Base-by-base conservation (phyloP, 2,797 vertebrate species). In the Hypotaenidia philippensis region DNA sequence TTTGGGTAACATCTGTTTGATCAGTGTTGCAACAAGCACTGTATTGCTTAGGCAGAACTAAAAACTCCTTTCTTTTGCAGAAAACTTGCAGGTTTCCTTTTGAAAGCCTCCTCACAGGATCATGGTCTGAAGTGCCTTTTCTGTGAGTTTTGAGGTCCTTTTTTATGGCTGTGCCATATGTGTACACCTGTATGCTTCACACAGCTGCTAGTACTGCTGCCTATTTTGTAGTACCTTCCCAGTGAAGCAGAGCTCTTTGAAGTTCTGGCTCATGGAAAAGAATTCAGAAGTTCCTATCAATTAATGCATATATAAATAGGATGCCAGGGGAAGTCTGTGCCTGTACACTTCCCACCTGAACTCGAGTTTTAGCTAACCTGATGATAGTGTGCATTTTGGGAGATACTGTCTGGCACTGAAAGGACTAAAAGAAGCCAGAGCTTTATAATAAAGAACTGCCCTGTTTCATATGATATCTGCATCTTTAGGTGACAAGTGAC, bases 301-400 rank as follows among this genome's bases (percentile, higher is more conserved):
- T 87, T 91, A 93, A 78, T 81, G 89, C 68, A 20, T 83, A 61
- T 68, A 86, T 85, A 94, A 96, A 87, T 87, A 95, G 87, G 38
- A 88, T 56, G 69, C 14, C 4, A n/a, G 31, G 87, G 57, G 65
- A 87, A 93, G 72, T 89, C 90, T 93, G 74, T 91, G 82, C 80
- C 81, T 85, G 25, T 83, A 72, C 61, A 49, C 91, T 92, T 66
- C 94, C 92, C 90, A 92, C 83, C 66, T 93, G 59, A 93, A 56
- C 0, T 12, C 94, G 53, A 50, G 66, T 93, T 95, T 92, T 96
- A 94, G 91, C 94, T 92, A 91, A 76, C 60, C 82, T 94, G 93
- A 92, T 74, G 95, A 92, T 59, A 10, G 6, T 18, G 32, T 81
- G 72, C 93, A 94, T 96, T 96, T 93, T 93, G 56, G 71, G 93